Evolutionary conservation across 2,113 vertebrate genomes (phyloP).

Genomic region (Camarhynchus parvulus): DNA sequence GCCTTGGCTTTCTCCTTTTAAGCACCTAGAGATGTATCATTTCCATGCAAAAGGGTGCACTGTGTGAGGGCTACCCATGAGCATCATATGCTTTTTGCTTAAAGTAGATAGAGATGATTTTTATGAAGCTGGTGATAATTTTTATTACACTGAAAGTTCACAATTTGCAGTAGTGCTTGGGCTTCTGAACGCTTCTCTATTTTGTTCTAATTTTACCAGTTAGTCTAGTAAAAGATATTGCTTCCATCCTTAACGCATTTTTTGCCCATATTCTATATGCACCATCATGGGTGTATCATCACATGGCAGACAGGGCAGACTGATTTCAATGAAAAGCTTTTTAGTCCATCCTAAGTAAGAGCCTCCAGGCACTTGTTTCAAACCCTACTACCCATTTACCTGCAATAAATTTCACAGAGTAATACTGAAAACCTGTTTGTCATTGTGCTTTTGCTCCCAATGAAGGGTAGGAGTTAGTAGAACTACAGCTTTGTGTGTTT

Average conservation of each 20-base stretch:
- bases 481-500: not conserved
- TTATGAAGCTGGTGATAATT: not conserved
- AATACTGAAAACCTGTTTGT: not conserved
- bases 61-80: not conserved
- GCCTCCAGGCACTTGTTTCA: not conserved
- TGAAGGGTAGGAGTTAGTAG: not conserved
- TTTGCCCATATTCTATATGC: not conserved
- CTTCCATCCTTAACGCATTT: not conserved
- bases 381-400: not conserved
- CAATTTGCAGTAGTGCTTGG: not conserved
- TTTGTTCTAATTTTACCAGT: not conserved
- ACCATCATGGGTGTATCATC: not conserved
- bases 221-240: not conserved
- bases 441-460: not conserved
- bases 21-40: not conserved
- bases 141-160: not conserved
- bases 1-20: not conserved
- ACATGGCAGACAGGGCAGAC: not conserved
- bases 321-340: not conserved
- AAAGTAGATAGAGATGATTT: not conserved
- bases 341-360: not conserved
- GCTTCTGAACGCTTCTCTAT: not conserved
- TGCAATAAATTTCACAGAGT: not conserved
- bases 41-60: not conserved
- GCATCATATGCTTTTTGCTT: not conserved